Percentiles rank a stretch among this genome's conserved stretches.
Evolutionary conservation across 2,797 vertebrate species (phyloP).

Genomic region (Darevskia nairensis): DNA sequence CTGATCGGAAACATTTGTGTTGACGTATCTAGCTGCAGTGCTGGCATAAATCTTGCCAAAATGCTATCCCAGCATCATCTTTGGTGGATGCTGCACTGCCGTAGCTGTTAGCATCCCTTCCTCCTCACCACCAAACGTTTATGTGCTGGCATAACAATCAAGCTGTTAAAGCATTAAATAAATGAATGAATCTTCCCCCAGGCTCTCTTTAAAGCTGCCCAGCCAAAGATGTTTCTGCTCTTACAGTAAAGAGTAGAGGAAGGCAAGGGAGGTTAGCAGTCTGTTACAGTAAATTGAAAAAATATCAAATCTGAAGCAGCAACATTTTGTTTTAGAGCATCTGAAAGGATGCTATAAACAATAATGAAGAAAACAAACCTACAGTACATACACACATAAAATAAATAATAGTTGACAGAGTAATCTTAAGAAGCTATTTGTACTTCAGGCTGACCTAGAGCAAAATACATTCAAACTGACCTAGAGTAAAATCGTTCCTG

Average conservation of each 20-base stretch:
- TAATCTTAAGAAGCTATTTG: slow-evolving; percentile 46
- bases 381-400: neutral
- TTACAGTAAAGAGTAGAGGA: slow-evolving; percentile 10
- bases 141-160: neutral
- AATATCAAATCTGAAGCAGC: slow-evolving; percentile 42
- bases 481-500: slow-evolving; percentile 18
- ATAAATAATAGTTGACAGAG: slow-evolving; percentile 46
- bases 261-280: slow-evolving; percentile 8
- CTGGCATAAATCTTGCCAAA: neutral
- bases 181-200: slow-evolving; percentile 32
- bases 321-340: slow-evolving; percentile 20
- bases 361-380: slow-evolving; percentile 6
- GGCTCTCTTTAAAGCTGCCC: neutral
- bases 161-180: slow-evolving; percentile 11
- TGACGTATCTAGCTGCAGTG: neutral
- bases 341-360: slow-evolving; percentile 33
- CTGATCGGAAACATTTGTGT: neutral
- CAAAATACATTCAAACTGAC: slow-evolving; percentile 36
- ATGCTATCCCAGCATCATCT: neutral
- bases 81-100: neutral
- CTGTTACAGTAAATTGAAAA: slow-evolving; percentile 30
- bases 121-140: neutral
- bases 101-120: neutral
- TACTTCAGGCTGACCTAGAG: slow-evolving; percentile 29
- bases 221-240: neutral